Evolutionary conservation across 2,888 invertebrate species (phyloP), one percentile per base, ranked within the genome.

Genomic region (Tetanocera ferruginea): DNA sequence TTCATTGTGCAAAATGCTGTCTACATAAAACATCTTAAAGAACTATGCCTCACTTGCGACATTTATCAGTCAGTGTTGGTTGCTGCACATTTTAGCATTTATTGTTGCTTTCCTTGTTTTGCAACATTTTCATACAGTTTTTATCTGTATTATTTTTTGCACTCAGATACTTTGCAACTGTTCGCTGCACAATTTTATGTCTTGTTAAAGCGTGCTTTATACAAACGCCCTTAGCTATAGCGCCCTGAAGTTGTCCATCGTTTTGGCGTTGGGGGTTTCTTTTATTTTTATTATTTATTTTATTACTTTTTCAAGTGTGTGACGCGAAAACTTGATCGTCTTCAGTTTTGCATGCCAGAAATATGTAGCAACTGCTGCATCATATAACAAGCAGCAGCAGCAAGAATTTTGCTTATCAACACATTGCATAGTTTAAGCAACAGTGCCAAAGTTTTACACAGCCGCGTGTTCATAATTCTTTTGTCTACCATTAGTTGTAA

Each of bases 371-470:
- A n/a, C n/a, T n/a, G n/a, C n/a, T n/a, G n/a, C n/a, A n/a, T n/a
- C n/a, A n/a, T n/a, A n/a, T n/a, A 23, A 5, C 2, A 2, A n/a
- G 55, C 55, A 55, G 23, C 3, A 3, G 3, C 28, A 3, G 25
- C 57, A 60, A 60, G 19, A 60, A 64, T 31, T 37, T 62, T 62
- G 49, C 52, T 73, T 73, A 73, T 73, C 73, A 62, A 55, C 62
- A 62, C 73, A 25, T 62, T 73, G 73, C 73, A 73, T 73, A 73
- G 73, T 73, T 73, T 62, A 28, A 60, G 73, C 17, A 60, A 62
- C 17, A 17, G 49, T 25, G 73, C 73, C 5, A 43, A 73, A 73
- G 60, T 62, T 73, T 60, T 62, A n/a, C 28, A 60, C 23, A 28
- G 17, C 14, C 51, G 60, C 62, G 60, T 31, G 73, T n/a, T 43